Percentiles rank a stretch among this genome's conserved stretches.
Conservation (phyloP, 1,140 invertebrate genomes). For the Orchesella cincta region DNA sequence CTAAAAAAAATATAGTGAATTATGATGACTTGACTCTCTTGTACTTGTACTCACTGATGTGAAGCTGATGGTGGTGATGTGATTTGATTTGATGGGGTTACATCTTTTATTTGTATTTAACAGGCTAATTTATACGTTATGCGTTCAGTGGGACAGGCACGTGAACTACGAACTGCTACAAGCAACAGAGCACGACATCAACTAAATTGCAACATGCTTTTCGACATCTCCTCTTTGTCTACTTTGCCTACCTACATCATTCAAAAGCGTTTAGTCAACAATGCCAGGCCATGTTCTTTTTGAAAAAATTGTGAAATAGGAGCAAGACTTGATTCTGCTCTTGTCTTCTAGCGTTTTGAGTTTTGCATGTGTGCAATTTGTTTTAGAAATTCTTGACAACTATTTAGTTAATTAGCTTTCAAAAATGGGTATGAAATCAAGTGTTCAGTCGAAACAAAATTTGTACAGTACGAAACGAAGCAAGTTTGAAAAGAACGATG, state of each 20-base stretch:
- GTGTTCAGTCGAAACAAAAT: too few relatives aligned
- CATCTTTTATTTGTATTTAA: neutral
- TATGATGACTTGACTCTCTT: conserved; percentile 12
- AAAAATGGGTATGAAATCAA: too few relatives aligned
- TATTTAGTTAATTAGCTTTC: too few relatives aligned
- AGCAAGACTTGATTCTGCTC: neutral
- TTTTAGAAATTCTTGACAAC: too few relatives aligned
- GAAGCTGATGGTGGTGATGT: neutral
- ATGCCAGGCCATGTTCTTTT: neutral
- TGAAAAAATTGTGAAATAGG: neutral
- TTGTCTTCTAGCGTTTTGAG: neutral
- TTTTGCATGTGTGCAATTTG: neutral
- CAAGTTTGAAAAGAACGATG: too few relatives aligned
- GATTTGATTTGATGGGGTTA: neutral
- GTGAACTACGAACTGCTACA: neutral
- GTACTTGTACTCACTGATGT: neutral
- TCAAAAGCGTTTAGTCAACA: neutral
- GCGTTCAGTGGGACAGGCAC: neutral
- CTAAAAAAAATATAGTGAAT: conserved; percentile 2
- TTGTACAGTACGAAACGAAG: too few relatives aligned
- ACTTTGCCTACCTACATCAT: neutral
- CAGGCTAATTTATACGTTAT: neutral
- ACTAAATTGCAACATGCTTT: neutral
- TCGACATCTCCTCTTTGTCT: neutral
- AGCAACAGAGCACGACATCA: neutral